Conservation (phyloP, 2,797 vertebrate species). For the Lateolabrax maculatus region DNA sequence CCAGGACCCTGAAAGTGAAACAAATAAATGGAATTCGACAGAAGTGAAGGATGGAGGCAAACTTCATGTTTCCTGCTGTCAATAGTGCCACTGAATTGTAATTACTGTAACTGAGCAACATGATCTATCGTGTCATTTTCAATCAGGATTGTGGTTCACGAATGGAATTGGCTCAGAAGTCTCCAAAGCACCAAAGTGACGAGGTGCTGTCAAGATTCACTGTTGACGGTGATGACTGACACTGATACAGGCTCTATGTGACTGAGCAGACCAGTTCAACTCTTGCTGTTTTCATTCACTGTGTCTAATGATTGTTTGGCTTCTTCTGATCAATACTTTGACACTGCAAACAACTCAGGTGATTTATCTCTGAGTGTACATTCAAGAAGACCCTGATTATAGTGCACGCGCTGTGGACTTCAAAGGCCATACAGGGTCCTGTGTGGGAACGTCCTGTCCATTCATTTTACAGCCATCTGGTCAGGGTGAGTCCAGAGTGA, state of each 20-base stretch:
- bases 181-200: slow-evolving; percentile 12
- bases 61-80: neutral
- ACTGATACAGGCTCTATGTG: neutral
- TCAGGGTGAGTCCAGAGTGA: slow-evolving; percentile 14
- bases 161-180: neutral
- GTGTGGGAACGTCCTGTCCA: neutral
- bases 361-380: slow-evolving; percentile 1
- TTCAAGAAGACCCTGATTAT: neutral
- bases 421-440: neutral
- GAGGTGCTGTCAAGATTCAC: slow-evolving; percentile 2
- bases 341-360: neutral
- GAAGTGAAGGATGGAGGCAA: neutral
- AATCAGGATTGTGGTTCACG: neutral
- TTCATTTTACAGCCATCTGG: slow-evolving; percentile 13
- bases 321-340: neutral
- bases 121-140: slow-evolving; percentile 7
- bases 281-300: slow-evolving; percentile 1
- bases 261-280: neutral
- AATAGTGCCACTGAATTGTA: neutral
- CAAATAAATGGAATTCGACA: no score
- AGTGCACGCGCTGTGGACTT: no score
- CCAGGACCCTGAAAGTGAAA: neutral
- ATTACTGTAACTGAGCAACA: neutral
- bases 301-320: slow-evolving; percentile 12
- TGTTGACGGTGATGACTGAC: slow-evolving; percentile 1